Evolutionary conservation across 2,113 vertebrate genomes (phyloP).

Genomic region (Engraulis encrasicolus): DNA sequence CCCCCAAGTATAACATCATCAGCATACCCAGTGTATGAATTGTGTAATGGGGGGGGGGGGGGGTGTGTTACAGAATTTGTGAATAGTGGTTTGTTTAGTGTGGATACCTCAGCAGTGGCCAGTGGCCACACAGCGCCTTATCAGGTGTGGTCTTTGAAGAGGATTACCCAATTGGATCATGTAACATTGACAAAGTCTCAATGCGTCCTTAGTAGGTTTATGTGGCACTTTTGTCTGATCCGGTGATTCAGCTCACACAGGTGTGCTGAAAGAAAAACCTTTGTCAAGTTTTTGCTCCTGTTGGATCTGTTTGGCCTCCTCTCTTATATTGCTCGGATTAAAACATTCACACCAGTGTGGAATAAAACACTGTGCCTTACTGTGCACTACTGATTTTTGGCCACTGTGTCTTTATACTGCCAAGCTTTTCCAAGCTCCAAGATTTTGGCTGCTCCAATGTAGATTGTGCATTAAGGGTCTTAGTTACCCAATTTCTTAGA

Average conservation of each 20-base stretch:
- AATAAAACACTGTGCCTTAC: neutral
- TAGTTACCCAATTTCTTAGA: neutral
- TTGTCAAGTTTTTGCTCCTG: neutral
- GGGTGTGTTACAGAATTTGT: too few species aligned
- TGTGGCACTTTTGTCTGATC: neutral
- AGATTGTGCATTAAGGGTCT: neutral
- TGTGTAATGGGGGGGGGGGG: too few species aligned
- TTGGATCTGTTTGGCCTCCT: neutral
- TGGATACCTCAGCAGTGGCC: neutral
- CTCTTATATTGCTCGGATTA: neutral
- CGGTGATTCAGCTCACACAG: neutral
- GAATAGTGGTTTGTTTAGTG: too few species aligned
- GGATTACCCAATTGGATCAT: neutral
- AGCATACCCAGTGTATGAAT: too few species aligned
- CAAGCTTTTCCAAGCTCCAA: too few species aligned
- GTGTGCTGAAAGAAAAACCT: neutral
- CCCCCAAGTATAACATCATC: neutral
- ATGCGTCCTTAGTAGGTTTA: neutral
- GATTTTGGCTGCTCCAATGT: neutral
- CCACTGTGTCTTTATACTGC: neutral
- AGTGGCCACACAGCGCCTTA: neutral
- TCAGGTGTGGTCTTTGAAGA: neutral
- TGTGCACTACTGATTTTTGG: neutral
- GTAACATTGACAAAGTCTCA: neutral
- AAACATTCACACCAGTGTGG: neutral